These are phyloP conservation scores for Alentia gelatinosa DNA, from an alignment of 2,888 invertebrate species.

Conservation along the genomic window DNA sequence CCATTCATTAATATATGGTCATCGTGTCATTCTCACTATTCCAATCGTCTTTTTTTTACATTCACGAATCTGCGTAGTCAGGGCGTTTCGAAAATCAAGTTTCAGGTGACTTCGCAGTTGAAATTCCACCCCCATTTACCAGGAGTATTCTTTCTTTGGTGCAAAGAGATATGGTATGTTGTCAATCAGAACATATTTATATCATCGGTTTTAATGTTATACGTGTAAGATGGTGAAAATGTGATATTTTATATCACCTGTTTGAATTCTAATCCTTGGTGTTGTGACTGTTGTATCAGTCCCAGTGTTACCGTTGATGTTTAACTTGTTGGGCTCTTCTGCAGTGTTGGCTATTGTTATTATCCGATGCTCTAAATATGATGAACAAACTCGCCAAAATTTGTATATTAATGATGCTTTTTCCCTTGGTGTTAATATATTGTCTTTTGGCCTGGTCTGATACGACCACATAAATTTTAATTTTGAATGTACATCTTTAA, in stretches of 20 bases:
- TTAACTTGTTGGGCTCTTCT: background rate
- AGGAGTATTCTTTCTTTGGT: no score
- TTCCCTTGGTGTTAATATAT: background rate
- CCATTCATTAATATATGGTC: background rate
- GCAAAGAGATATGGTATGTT: no score
- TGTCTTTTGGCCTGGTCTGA: background rate
- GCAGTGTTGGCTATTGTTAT: background rate
- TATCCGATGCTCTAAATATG: background rate
- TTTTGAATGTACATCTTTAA: background rate
- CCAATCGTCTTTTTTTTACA: background rate
- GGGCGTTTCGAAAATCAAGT: background rate
- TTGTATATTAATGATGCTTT: background rate
- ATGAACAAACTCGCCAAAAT: background rate
- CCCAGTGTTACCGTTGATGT: background rate
- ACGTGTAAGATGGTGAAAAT: background rate
- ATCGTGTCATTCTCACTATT: background rate
- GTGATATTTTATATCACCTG: background rate
- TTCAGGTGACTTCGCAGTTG: no score
- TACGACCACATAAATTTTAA: background rate
- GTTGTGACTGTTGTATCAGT: background rate
- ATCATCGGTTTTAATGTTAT: background rate
- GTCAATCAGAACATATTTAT: background rate
- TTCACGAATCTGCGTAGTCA: background rate
- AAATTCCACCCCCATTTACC: no score
- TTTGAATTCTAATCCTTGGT: background rate